phyloP scores from a whole-genome alignment of 2,113 vertebrate species.

The Coturnix japonica region DNA sequence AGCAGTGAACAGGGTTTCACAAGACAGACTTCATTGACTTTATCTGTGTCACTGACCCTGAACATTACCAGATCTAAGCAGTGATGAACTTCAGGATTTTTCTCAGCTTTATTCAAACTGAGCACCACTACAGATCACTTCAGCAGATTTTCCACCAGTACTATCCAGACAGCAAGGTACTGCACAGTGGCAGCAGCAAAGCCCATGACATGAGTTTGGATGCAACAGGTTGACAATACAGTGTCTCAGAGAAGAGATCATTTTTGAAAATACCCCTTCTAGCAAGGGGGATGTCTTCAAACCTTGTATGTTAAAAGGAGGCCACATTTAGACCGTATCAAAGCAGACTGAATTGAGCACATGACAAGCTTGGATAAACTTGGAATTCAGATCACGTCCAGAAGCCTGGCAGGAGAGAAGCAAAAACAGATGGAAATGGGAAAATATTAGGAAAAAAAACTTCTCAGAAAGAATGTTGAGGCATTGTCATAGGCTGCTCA shows the following conservation, averaged over 20 bases:
- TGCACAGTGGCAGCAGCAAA: not conserved
- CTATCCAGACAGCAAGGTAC: not conserved
- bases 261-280: not conserved
- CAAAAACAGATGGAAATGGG: not conserved
- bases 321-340: not conserved
- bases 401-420: not conserved
- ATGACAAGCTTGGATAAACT: not conserved
- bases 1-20: not conserved
- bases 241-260: not conserved
- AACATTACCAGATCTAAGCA: not conserved
- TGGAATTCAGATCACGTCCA: not conserved
- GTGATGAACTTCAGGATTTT: not conserved
- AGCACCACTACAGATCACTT: not conserved
- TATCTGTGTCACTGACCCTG: not conserved
- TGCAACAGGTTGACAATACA: accelerated
- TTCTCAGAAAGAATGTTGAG: too few relatives aligned
- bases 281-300: not conserved
- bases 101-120: not conserved
- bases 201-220: not conserved
- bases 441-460: not conserved
- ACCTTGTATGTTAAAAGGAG: not conserved
- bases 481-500: too few relatives aligned
- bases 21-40: not conserved
- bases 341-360: not conserved
- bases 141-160: not conserved